These are phyloP conservation scores for Platycheirus rosarum DNA, from an alignment of 2,888 invertebrate species.

Conservation along the genomic window DNA sequence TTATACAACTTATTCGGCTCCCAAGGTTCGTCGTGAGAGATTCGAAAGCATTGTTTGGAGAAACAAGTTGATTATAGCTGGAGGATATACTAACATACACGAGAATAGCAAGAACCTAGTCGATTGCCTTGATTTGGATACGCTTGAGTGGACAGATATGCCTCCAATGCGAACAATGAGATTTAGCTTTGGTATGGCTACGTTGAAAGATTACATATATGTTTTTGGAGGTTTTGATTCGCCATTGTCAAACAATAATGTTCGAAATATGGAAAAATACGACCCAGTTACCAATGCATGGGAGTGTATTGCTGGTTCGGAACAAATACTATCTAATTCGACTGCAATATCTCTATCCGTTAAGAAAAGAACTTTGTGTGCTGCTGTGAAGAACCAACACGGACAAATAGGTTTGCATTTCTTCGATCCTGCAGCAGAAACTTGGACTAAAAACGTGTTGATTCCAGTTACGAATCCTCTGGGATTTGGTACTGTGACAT, in stretches of 20 bases:
- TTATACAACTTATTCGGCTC: not conserved
- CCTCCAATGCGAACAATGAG: not conserved
- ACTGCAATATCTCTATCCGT: not conserved
- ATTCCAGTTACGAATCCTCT: not conserved
- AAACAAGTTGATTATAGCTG: not conserved
- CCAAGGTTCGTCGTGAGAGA: not conserved
- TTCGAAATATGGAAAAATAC: not conserved
- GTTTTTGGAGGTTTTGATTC: not conserved
- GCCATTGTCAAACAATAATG: too few relatives aligned
- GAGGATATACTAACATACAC: not conserved
- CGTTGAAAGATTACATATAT: not conserved
- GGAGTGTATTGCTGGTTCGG: not conserved
- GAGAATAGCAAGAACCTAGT: not conserved
- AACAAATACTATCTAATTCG: not conserved
- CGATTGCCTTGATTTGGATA: not conserved
- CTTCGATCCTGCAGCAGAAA: not conserved
- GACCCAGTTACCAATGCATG: not conserved
- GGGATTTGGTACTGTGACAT: not conserved
- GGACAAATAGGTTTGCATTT: not conserved
- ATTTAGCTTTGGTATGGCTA: not conserved
- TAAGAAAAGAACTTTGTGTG: not conserved
- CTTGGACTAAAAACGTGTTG: not conserved
- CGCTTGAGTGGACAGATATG: not conserved
- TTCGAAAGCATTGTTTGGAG: not conserved
- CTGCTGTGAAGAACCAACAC: not conserved